Percentiles rank a stretch among this genome's conserved stretches.
These are phyloP conservation scores for Thecocarcelia acutangulata DNA, from an alignment of 2,888 invertebrate genomes.

Conservation along the genomic window DNA sequence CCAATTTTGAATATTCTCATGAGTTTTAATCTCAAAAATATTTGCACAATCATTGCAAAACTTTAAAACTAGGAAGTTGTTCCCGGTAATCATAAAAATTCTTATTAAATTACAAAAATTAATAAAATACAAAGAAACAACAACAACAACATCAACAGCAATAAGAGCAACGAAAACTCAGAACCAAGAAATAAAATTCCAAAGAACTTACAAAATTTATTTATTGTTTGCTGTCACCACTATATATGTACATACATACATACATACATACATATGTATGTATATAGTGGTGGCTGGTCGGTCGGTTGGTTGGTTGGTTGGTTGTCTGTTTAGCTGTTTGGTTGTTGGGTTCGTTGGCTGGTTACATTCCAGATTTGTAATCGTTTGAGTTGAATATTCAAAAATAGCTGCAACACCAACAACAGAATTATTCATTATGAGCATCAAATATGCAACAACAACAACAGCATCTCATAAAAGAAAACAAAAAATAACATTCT, in stretches of 20 bases:
- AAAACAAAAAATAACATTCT: slow-evolving; percentile 37
- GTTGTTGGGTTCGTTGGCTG: slow-evolving; percentile 18
- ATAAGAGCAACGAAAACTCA: slow-evolving; percentile 14
- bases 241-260: no score
- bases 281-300: no score
- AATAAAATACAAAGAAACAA: slow-evolving; percentile 6
- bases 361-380: slow-evolving; percentile 60
- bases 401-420: slow-evolving; percentile 37
- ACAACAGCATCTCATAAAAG: slow-evolving; percentile 40
- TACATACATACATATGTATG: no score
- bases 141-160: slow-evolving; percentile 22
- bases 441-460: slow-evolving; percentile 60
- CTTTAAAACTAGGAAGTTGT: slow-evolving; percentile 65
- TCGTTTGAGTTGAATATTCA: slow-evolving; percentile 38
- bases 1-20: slow-evolving; percentile 63
- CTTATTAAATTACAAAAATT: slow-evolving; percentile 67
- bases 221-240: slow-evolving; percentile 63
- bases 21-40: slow-evolving; percentile 59
- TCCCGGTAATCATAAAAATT: slow-evolving; percentile 69
- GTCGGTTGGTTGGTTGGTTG: slow-evolving; percentile 17
- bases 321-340: not conserved
- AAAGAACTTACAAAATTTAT: slow-evolving; percentile 69
- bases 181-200: slow-evolving; percentile 56
- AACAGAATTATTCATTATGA: slow-evolving; percentile 44
- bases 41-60: slow-evolving; percentile 58